phyloP scores from a whole-genome alignment of 2,113 vertebrate species.

The Mesocricetus auratus region DNA sequence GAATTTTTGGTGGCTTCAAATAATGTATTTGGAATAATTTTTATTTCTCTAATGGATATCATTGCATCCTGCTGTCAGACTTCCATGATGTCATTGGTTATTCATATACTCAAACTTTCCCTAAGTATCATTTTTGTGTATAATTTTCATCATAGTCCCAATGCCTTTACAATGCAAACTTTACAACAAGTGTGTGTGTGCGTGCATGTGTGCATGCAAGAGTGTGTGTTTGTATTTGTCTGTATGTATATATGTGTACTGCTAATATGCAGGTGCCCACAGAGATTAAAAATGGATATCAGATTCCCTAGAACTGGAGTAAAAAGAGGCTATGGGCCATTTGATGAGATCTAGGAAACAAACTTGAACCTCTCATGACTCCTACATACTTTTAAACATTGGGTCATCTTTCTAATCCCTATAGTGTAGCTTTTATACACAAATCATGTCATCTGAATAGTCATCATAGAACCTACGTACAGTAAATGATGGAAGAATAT shows the following conservation, averaged over 20 bases:
- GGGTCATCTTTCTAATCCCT: neutral
- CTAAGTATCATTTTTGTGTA: fast-evolving
- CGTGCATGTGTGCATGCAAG: neutral
- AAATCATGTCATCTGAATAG: neutral
- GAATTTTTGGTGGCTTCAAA: slow-evolving; percentile 6
- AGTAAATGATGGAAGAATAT: too few relatives aligned
- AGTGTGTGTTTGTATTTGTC: neutral
- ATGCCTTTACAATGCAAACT: neutral
- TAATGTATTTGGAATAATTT: neutral
- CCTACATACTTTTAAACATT: neutral
- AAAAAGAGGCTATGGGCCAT: too few relatives aligned
- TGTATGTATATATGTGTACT: neutral
- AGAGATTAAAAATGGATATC: neutral
- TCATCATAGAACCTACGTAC: too few relatives aligned
- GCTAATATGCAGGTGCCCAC: too few relatives aligned
- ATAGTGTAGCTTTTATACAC: neutral
- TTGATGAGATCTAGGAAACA: neutral
- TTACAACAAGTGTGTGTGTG: neutral
- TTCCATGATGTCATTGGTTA: neutral
- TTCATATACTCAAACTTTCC: neutral
- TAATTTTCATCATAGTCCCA: neutral
- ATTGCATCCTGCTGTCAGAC: neutral
- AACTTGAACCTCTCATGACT: neutral
- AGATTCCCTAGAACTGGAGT: neutral
- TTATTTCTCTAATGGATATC: neutral